A percentile compares a stretch with the other conserved stretches of the same genome.
These are phyloP conservation scores for Leucophenga montana DNA, from an alignment of 2,888 invertebrate genomes.

Conservation along the genomic window DNA sequence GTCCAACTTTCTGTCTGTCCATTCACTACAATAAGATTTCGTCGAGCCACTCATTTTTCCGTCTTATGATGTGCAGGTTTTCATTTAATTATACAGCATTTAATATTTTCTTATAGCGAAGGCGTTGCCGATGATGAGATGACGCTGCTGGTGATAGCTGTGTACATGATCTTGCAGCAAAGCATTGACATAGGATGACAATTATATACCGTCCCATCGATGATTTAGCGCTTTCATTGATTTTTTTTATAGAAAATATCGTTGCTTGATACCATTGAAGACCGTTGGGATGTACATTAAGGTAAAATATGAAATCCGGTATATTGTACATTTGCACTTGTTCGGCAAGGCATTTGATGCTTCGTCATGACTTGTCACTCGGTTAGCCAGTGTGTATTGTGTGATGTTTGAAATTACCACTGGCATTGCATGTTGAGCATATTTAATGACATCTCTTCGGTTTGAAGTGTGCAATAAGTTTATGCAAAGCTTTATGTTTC, in stretches of 20 bases:
- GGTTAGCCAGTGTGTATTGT: background rate
- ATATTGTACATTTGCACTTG: background rate
- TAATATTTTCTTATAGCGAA: conserved; percentile 6
- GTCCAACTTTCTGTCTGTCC: too few relatives aligned
- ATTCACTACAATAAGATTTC: background rate
- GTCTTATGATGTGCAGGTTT: conserved; percentile 18
- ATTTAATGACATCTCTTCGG: conserved; percentile 33
- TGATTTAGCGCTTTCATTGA: conserved; percentile 23
- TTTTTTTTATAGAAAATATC: conserved; percentile 14
- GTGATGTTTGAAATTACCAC: background rate
- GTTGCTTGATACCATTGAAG: background rate
- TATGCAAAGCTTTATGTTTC: background rate
- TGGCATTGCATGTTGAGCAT: conserved; percentile 50
- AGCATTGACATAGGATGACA: background rate
- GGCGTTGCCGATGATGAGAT: conserved; percentile 15
- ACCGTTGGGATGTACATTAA: background rate
- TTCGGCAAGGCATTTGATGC: background rate
- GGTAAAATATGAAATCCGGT: conserved; percentile 1
- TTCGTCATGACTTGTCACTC: background rate
- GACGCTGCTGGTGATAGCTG: background rate
- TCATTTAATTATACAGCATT: conserved; percentile 25
- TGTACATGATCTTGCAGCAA: background rate
- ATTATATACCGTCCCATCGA: background rate
- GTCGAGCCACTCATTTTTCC: background rate
- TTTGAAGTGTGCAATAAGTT: background rate